Evolutionary conservation across 2,888 invertebrate species (phyloP).

Genomic region (Polydrusus pterygomalis): DNA sequence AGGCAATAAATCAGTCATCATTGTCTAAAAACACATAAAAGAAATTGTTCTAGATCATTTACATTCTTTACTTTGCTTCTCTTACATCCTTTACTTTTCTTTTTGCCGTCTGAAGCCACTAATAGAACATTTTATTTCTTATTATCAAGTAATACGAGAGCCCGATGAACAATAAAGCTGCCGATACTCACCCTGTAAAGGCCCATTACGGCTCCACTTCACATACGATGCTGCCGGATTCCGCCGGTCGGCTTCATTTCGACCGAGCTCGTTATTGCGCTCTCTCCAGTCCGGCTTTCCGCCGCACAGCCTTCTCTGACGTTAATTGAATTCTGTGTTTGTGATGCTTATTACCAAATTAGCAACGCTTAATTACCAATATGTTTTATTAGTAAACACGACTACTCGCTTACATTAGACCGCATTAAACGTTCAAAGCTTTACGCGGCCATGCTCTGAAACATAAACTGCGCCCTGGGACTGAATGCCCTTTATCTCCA

Average conservation of each 20-base stretch:
- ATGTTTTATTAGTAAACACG: slow-evolving; percentile 73
- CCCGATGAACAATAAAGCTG: slow-evolving; percentile 23
- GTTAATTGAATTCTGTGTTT: slow-evolving; percentile 73
- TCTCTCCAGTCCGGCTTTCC: slow-evolving; percentile 50
- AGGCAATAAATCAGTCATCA: no score
- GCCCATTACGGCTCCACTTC: slow-evolving; percentile 45
- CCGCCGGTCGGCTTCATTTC: slow-evolving; percentile 45
- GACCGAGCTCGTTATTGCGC: slow-evolving; percentile 51
- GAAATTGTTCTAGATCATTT: no score
- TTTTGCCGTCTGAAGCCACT: no score
- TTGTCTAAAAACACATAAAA: no score
- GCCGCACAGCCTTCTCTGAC: slow-evolving; percentile 60
- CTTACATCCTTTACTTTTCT: no score
- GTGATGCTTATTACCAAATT: slow-evolving; percentile 73
- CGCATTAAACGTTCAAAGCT: slow-evolving; percentile 69
- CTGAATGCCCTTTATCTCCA: slow-evolving; percentile 45
- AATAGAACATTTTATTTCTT: slow-evolving; percentile 11
- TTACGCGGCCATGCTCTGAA: slow-evolving; percentile 46
- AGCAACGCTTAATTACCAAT: slow-evolving; percentile 73
- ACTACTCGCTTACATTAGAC: slow-evolving; percentile 70
- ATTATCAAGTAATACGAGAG: slow-evolving; percentile 8
- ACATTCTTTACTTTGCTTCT: no score
- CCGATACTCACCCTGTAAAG: slow-evolving; percentile 43
- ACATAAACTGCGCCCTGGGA: slow-evolving; percentile 50
- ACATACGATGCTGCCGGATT: slow-evolving; percentile 43